A percentile compares a stretch with the other conserved stretches of the same genome.
Conservation (phyloP, 2,113 vertebrate species). For the Pedetes capensis region DNA sequence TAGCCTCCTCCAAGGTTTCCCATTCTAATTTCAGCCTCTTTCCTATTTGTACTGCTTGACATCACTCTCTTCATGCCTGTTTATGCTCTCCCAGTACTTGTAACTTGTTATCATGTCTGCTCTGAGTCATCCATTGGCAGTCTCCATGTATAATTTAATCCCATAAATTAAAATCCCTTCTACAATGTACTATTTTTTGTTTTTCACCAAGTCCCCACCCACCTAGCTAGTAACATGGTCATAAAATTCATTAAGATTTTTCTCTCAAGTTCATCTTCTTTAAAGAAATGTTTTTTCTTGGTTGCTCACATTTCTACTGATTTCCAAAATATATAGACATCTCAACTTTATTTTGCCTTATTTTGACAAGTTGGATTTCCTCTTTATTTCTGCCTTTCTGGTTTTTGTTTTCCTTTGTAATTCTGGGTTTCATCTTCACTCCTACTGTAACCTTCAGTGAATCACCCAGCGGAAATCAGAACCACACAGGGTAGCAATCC, state of each 20-base stretch:
- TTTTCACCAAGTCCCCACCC: neutral
- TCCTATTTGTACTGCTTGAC: neutral
- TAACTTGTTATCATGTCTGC: neutral
- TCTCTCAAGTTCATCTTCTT: neutral
- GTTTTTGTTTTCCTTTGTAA: constrained; percentile 3
- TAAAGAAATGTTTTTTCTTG: too few species aligned
- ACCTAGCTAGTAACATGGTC: neutral
- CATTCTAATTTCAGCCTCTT: neutral
- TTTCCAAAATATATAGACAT: neutral
- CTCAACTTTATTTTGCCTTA: neutral
- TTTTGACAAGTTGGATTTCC: neutral
- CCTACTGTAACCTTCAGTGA: neutral
- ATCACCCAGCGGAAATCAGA: neutral
- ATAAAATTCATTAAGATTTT: neutral
- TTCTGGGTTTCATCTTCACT: neutral
- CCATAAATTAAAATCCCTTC: constrained; percentile 30
- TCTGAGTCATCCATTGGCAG: constrained; percentile 20
- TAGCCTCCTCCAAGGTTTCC: neutral
- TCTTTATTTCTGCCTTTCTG: constrained; percentile 8
- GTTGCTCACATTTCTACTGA: neutral
- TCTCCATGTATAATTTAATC: neutral
- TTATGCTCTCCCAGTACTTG: neutral
- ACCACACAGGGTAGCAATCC: neutral
- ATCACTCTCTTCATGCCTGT: neutral
- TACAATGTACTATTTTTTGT: neutral